phyloP scores from a whole-genome alignment of 2,888 invertebrate species.

The Homarus gammarus region DNA sequence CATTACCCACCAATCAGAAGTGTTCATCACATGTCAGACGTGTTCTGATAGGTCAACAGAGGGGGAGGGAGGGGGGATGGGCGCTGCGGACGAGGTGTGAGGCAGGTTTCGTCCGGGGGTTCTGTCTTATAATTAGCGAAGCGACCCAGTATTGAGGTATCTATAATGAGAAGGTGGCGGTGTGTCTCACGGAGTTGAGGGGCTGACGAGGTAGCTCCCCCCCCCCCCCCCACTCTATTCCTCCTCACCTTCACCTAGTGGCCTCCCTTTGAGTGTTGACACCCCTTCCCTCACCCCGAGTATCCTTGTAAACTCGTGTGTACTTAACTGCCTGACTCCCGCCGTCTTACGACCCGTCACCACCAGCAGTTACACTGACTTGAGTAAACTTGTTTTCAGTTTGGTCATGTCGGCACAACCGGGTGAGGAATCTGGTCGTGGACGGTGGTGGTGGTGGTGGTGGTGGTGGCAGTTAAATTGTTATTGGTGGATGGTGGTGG shows the following conservation, averaged over 20 bases:
- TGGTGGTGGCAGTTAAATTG: background rate
- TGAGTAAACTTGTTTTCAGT: constrained; percentile 16
- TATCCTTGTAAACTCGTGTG: constrained; percentile 1
- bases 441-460: background rate
- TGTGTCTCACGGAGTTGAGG: background rate
- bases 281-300: too few relatives aligned
- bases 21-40: constrained; percentile 52
- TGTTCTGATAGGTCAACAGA: constrained; percentile 62
- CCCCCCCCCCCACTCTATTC: background rate
- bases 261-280: background rate
- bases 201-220: background rate
- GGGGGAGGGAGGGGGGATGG: too few relatives aligned
- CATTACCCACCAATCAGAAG: constrained; percentile 52
- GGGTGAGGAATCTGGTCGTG: constrained; percentile 18
- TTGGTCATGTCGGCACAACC: constrained; percentile 25
- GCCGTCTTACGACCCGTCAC: background rate
- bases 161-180: constrained; percentile 15
- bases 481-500: background rate
- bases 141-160: constrained; percentile 43
- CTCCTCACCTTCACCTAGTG: background rate
- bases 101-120: constrained; percentile 50
- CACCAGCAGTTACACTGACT: constrained; percentile 26
- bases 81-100: constrained; percentile 54
- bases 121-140: constrained; percentile 52
- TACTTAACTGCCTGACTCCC: too few relatives aligned